Conservation (phyloP, 2,888 invertebrate genomes). For the Nebria brevicollis region DNA sequence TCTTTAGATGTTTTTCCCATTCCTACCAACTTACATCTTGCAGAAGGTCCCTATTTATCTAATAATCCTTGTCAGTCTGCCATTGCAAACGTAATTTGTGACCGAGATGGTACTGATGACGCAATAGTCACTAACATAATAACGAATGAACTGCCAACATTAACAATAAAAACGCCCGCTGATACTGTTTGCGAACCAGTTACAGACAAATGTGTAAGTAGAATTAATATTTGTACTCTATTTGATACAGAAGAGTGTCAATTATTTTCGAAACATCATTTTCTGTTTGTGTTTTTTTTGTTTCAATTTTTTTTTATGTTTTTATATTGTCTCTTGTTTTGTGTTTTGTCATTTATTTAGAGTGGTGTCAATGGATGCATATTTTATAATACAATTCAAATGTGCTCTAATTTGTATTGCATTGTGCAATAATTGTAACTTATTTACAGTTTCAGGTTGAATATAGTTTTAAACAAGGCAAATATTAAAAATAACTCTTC, state of each 20-base stretch:
- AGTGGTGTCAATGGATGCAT: no score
- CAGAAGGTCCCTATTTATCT: not conserved
- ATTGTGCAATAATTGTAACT: no score
- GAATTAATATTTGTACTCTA: not conserved
- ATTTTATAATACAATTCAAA: no score
- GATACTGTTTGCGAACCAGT: not conserved
- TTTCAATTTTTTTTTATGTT: no score
- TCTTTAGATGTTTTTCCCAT: not conserved
- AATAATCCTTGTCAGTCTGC: constrained; percentile 1
- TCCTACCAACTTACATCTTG: not conserved
- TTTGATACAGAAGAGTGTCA: not conserved
- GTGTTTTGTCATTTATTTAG: not conserved
- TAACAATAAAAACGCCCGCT: not conserved
- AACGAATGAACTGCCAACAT: not conserved
- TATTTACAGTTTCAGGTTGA: no score
- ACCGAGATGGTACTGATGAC: not conserved
- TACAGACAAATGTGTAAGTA: constrained; percentile 1
- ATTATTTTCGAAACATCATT: not conserved
- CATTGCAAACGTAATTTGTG: constrained; percentile 1
- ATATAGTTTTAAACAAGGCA: no score
- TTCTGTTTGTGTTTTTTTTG: not conserved
- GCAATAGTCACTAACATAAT: not conserved
- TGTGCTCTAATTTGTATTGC: no score
- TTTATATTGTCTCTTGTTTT: not conserved
- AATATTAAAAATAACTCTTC: no score